Evolutionary conservation across 2,888 invertebrate species (phyloP).

Genomic region (Tipula helvola): DNA sequence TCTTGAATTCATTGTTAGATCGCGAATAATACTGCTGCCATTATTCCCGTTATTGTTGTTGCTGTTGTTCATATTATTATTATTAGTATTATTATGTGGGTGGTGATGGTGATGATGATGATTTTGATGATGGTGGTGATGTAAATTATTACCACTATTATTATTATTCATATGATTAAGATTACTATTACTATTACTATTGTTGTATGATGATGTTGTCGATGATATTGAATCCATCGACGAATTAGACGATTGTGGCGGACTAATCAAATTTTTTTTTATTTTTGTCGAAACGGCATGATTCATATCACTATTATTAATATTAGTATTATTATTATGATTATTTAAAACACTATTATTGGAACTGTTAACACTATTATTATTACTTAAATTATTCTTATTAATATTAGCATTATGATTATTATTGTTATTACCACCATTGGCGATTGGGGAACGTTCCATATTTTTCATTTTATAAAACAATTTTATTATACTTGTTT

Average conservation of each 20-base stretch:
- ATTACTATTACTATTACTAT: background rate
- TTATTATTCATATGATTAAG: background rate
- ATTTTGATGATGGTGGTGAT: background rate
- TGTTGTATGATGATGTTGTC: background rate
- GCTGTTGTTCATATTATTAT: constrained; percentile 11
- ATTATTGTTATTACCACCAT: constrained; percentile 11
- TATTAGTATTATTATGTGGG: constrained; percentile 16
- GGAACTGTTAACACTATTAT: background rate
- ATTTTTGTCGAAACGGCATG: background rate
- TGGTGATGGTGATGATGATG: constrained; percentile 9
- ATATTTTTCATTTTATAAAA: background rate
- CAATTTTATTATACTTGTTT: background rate
- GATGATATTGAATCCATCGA: constrained; percentile 8
- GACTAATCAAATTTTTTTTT: background rate
- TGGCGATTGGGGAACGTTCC: background rate
- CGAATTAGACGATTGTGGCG: background rate
- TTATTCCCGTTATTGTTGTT: constrained; percentile 17
- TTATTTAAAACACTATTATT: background rate
- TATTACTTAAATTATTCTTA: constrained; percentile 9
- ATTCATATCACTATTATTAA: background rate
- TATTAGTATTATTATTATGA: background rate
- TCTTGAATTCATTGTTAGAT: constrained; percentile 15
- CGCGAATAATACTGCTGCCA: background rate
- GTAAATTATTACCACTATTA: background rate
- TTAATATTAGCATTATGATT: background rate